Percentiles rank a stretch among this genome's conserved stretches.
Conservation (phyloP, 2,113 vertebrate species). For the Pristiophorus japonicus region DNA sequence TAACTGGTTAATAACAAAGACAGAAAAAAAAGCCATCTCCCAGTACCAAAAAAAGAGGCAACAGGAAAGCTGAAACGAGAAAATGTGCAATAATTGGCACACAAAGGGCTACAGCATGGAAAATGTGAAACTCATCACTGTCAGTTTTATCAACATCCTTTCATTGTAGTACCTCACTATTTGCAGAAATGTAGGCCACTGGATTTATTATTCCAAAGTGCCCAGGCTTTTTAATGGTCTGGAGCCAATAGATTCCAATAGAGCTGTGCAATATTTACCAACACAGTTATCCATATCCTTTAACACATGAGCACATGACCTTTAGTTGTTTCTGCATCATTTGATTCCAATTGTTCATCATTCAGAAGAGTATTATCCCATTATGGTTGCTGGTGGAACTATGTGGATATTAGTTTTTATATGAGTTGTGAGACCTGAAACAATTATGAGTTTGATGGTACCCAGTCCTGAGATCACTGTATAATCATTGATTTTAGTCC, state of each 20-base stretch:
- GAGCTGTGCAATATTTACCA: conserved; percentile 1
- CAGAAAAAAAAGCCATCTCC: neutral
- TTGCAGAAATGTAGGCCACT: neutral
- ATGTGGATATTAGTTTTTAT: neutral
- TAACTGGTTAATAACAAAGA: neutral
- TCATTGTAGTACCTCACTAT: neutral
- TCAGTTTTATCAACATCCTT: neutral
- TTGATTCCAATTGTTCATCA: neutral
- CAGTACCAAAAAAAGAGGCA: neutral
- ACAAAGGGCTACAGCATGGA: neutral
- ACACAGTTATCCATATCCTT: neutral
- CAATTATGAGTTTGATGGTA: neutral
- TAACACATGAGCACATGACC: neutral
- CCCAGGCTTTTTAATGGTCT: neutral
- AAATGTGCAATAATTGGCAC: neutral
- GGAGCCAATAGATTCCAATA: neutral
- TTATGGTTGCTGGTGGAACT: neutral
- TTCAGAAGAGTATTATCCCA: neutral
- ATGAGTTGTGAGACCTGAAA: neutral
- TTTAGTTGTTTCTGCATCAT: neutral
- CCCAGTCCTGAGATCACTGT: neutral
- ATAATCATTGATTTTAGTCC: neutral
- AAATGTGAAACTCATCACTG: neutral
- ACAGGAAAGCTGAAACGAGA: neutral
- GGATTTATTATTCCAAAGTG: conserved; percentile 12